Base-by-base conservation (phyloP, 1,140 invertebrate genomes). In the Euglossa dilemma region DNA sequence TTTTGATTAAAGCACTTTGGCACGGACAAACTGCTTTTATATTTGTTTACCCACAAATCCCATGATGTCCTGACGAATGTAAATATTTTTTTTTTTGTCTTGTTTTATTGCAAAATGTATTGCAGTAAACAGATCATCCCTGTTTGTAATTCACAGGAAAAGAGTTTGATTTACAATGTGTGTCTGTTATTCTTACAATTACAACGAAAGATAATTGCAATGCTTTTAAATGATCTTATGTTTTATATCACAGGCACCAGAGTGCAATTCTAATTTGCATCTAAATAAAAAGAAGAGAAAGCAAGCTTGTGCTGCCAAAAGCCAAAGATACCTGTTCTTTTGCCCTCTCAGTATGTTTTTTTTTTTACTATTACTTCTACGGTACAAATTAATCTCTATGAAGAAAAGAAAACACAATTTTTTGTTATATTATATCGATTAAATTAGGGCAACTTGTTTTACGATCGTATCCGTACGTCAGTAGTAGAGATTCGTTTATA, bases 401-500 rank as follows among this genome's bases (percentile, higher is more conserved):
- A 80, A 91, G 71, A 81, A 69, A 83, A 85, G 67, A 87, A 91
- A 88, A 90, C 89, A 87, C 74, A 86, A 74, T 87, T 83, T 86
- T 82, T 87, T 71, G 90, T 89, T 92, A 93, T 92, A 92, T 92
- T 93, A 93, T 92, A 93, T 89, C 74, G 86, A 92, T 91, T 91
- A 93, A 93, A 93, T 90, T 90, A 93, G 89, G 78, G 86, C 90
- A 91, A 92, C 57, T 63, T 63, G 57, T 36, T 90, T 80, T 84
- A 89, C 82, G 86, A 85, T 85, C 87, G 71, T 86, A 91, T 90
- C 80, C 80, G 85, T 89, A 87, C 81, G 79, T 84, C 79, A 84
- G 59, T 85, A 91, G 84, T 89, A 91, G 92, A 93, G 93, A 94
- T 94, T 91, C 86, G 72, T 89, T 89, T 88, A 93, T 91, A 91